Evolutionary conservation across 2,113 vertebrate genomes (phyloP), one percentile per base, ranked within the genome.

Genomic region (Struthidea cinerea): DNA sequence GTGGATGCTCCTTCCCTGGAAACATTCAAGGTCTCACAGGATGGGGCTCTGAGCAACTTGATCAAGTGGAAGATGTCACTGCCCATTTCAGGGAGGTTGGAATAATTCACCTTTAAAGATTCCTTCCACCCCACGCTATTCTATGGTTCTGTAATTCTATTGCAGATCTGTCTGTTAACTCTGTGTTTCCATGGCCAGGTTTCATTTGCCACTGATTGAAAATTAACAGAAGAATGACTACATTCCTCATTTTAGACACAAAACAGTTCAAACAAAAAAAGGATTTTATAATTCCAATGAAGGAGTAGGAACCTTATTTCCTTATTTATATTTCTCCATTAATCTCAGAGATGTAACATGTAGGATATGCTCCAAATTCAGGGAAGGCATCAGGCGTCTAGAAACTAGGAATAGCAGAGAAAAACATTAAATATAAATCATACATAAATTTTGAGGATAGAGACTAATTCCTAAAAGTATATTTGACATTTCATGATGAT

Each of bases 11-110:
- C 9, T 49, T 65, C 27, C 15, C 10, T 44, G 15, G 33, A 81
- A 74, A 37, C 41, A 59, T 33, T 74, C 4, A 6, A 37, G 11
- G 37, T 59, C 33, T 16, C 47, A 37, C 8, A 30, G 8, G 27
- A 50, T 0, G 0, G 20, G 16, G 6, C 14, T 65, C 50, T 44
- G 76, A 65, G 3, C 6, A 73, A 11, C 17, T 80, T 32, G 5
- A 44, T 44, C 44, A 57, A 57, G 33, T 37, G 50, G 32, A 65
- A 37, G 32, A 65, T 28, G 13, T 65, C 32, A 47, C 37, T 33
- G 6, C 16, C 23, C 6, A 24, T 74, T 65, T 46, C 10, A 67
- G 11, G 5, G 3, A 37, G 1, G 1, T 42, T 60, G 33, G 53
- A 65, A n/a, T 32, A 74, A 6, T 3, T 56, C 46, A 50, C 15